These are phyloP conservation scores for Lordiphosa clarofinis DNA, from an alignment of 1,140 invertebrate genomes.

Conservation along the genomic window DNA sequence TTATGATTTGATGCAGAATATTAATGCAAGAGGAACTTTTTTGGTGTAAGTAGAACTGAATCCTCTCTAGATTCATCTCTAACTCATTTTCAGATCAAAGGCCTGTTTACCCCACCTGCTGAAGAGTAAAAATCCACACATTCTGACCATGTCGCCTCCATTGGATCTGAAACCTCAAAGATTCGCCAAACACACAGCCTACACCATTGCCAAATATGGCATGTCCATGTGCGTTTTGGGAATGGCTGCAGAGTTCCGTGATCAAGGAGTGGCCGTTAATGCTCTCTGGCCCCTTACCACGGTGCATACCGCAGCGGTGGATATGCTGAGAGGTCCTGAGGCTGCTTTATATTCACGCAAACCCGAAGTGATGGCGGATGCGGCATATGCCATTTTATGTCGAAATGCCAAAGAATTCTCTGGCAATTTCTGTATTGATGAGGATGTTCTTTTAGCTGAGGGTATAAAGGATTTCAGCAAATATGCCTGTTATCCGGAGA, in stretches of 20 bases:
- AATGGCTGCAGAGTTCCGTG: conserved; percentile 95
- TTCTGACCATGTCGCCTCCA: conserved; percentile 98
- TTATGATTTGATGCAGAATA: conserved; percentile 96
- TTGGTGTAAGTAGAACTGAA: conserved; percentile 94
- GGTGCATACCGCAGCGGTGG: conserved; percentile 97
- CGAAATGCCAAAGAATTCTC: conserved; percentile 86
- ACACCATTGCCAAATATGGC: conserved; percentile 99
- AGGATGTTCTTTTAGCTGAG: conserved; percentile 89
- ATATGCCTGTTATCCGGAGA: conserved; percentile 90
- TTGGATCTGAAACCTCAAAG: conserved; percentile 93
- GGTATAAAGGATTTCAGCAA: conserved; percentile 92
- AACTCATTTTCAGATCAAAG: conserved; percentile 97
- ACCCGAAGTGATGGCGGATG: conserved; percentile 96
- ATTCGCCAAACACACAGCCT: conserved; percentile 96
- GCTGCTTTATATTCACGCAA: conserved; percentile 87
- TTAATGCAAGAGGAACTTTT: conserved; percentile 96
- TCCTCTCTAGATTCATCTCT: too few species aligned
- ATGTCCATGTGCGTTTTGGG: conserved; percentile 99
- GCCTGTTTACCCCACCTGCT: conserved; percentile 93
- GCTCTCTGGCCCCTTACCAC: conserved; percentile 97
- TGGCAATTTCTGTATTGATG: conserved; percentile 97
- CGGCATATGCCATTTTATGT: conserved; percentile 93
- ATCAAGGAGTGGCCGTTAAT: conserved; percentile 94
- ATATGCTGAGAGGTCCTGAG: conserved; percentile 97
- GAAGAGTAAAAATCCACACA: conserved; percentile 95